Percentiles rank a stretch among this genome's conserved stretches.
Conservation (phyloP, 2,888 invertebrate species). For the Lepidocyrtoides sp. region DNA sequence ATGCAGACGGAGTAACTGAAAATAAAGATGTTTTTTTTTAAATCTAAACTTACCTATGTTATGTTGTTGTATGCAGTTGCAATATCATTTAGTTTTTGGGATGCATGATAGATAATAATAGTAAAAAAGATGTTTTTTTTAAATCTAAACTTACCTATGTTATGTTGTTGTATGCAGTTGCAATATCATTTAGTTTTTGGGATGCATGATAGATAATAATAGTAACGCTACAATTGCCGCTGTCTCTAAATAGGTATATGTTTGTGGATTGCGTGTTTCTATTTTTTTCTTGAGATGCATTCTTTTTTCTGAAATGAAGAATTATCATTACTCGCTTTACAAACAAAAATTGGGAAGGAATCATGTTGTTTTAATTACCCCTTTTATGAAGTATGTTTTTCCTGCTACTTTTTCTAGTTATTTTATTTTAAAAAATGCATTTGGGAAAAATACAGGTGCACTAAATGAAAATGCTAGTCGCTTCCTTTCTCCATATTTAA, state of each 20-base stretch:
- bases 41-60: too few relatives aligned
- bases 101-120: too few relatives aligned
- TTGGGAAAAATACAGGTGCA: background rate
- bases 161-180: too few relatives aligned
- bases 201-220: background rate
- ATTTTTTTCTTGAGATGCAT: background rate
- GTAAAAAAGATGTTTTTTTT: too few relatives aligned
- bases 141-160: too few relatives aligned
- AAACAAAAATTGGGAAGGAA: conserved; percentile 38
- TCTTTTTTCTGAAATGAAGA: background rate
- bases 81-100: too few relatives aligned
- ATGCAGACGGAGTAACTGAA: too few relatives aligned
- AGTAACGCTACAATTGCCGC: background rate
- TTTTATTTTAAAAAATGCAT: background rate
- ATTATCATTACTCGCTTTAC: background rate
- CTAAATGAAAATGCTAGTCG: background rate
- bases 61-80: too few relatives aligned
- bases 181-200: too few relatives aligned
- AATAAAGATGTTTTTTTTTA: too few relatives aligned
- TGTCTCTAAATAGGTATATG: background rate
- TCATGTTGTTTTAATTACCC: conserved; percentile 34
- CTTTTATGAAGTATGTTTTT: background rate
- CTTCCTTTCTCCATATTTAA: background rate
- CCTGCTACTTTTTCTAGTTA: background rate
- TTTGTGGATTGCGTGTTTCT: background rate